Evolutionary conservation across 2,113 vertebrate genomes (phyloP).

Genomic region (Acrocephalus arundinaceus): DNA sequence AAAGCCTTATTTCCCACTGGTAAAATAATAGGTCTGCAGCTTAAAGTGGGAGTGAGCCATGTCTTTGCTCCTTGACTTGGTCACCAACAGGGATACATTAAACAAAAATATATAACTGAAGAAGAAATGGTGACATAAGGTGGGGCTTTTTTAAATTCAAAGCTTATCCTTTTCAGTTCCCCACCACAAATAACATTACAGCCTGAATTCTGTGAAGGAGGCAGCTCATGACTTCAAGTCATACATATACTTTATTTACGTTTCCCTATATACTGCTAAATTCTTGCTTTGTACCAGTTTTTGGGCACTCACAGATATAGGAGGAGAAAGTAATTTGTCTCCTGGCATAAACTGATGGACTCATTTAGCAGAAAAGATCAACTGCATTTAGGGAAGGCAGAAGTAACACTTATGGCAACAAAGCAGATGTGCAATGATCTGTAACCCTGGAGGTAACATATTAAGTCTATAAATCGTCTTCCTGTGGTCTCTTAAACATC

Average conservation of each 20-base stretch:
- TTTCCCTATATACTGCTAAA: not conserved
- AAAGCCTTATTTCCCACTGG: conserved; percentile 74
- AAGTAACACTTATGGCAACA: not conserved
- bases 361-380: not conserved
- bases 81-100: conserved; percentile 53
- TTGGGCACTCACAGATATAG: not conserved
- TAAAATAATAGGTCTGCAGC: conserved; percentile 61
- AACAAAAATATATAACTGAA: conserved; percentile 16
- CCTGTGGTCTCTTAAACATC: not conserved
- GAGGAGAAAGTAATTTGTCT: not conserved
- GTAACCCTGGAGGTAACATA: not conserved
- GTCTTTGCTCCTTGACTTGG: conserved; percentile 69
- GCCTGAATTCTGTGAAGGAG: conserved; percentile 7
- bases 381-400: not conserved
- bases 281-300: not conserved
- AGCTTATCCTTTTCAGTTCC: not conserved
- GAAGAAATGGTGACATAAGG: not conserved
- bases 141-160: not conserved
- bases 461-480: not conserved
- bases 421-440: not conserved
- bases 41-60: conserved; percentile 14
- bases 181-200: not conserved
- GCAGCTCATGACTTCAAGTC: not conserved
- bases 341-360: not conserved
- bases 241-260: not conserved